Percentiles rank a stretch among this genome's conserved stretches.
phyloP scores from a whole-genome alignment of 1,140 invertebrate species.

The Bombyx mandarina region DNA sequence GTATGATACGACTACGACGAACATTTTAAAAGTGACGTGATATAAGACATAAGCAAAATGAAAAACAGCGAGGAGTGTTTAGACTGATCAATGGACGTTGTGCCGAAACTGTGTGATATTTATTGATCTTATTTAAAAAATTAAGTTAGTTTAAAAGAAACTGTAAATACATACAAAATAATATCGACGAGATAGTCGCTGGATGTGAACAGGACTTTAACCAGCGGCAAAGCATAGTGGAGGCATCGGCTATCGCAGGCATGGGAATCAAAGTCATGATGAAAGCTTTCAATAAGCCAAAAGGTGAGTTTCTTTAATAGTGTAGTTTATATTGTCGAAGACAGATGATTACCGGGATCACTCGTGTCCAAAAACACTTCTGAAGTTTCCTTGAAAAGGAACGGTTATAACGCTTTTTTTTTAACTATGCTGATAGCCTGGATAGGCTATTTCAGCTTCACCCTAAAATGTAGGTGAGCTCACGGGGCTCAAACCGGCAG shows the following conservation, averaged over 20 bases:
- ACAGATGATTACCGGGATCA: too few species aligned
- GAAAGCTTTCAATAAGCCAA: slow-evolving; percentile 73
- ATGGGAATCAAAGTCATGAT: slow-evolving; percentile 73
- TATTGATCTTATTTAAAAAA: slow-evolving; percentile 51
- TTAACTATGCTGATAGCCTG: too few species aligned
- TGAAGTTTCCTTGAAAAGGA: too few species aligned
- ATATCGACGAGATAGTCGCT: slow-evolving; percentile 12
- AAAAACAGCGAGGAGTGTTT: slow-evolving; percentile 69
- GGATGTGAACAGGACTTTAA: slow-evolving; percentile 23
- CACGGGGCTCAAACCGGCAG: too few species aligned
- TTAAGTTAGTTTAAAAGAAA: slow-evolving; percentile 30
- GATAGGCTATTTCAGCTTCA: too few species aligned
- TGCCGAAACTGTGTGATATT: slow-evolving; percentile 56
- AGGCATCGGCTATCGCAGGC: slow-evolving; percentile 61
- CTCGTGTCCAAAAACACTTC: too few species aligned
- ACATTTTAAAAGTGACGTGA: slow-evolving; percentile 35
- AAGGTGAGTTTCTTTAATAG: slow-evolving; percentile 46
- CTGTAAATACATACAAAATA: slow-evolving; percentile 38
- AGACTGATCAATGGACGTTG: slow-evolving; percentile 33
- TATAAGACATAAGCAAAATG: slow-evolving; percentile 48
- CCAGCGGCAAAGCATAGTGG: slow-evolving; percentile 33
- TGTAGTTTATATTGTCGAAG: too few species aligned
- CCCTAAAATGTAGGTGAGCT: too few species aligned
- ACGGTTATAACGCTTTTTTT: too few species aligned
- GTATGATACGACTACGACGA: slow-evolving; percentile 10